Base-by-base conservation (phyloP, 2,797 vertebrate genomes). In the Eptatretus atami region DNA sequence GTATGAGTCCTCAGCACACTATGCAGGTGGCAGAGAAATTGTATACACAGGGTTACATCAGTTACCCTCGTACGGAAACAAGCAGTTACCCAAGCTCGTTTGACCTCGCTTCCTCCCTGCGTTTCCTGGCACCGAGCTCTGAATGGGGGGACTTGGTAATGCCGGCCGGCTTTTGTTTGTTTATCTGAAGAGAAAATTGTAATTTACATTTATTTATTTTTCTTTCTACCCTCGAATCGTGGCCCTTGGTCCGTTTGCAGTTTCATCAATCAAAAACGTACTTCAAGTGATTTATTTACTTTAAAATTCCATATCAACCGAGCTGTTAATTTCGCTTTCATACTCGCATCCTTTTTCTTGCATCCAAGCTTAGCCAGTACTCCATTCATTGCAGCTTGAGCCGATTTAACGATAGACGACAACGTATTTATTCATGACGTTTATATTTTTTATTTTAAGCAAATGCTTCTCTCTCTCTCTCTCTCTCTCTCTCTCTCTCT, bases 21-120 rank as follows among this genome's bases (percentile, higher is more conserved):
- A 98, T 98, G 92, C 92, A 98, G 73, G 80, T 85, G 19, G 92
- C 88, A 11, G 92, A 98, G 71, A 81, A 86, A 12, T 77, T 98
- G 12, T 96, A 98, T 66, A 96, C 81, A 0, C 88, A 96, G 70
- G 92, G 92, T 54, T 98, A 92, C 67, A 98, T 98, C 73, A 98
- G 92, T 74, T 98, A 96, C 73, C 92, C 92, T 3, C 81, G 92
- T n/a, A 98, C 92, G 6, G 88, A 98, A 76, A 98, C 92, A 0
- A 96, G 86, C 10, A 84, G 93, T 68, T 98, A 98, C 67, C 84
- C 84, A 0, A 86, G 90, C 66, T 92, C 86, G 75, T 96, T 95
- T 60, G 87, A 98, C 73, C 76, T 98, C 66, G 93, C 87, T 72
- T 82, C 80, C n/a, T 74, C 81, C 2, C 78, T 96, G 65, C 80